Base-by-base conservation (phyloP, 2,797 vertebrate genomes). In the Anguilla pacifica region DNA sequence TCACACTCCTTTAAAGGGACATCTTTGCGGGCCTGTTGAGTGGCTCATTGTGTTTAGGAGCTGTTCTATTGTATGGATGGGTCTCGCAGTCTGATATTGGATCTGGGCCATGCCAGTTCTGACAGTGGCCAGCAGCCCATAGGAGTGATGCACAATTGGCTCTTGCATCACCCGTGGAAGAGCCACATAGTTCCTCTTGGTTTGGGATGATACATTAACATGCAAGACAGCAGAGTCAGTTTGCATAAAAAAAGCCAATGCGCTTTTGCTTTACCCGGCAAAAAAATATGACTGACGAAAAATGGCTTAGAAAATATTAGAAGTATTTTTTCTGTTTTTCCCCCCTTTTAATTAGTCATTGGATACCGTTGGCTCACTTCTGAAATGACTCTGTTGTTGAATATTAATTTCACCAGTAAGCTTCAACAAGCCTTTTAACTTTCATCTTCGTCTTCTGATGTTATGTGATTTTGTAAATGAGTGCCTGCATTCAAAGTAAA, bases 401-500 rank as follows among this genome's bases (percentile, higher is more conserved):
- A n/a, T 72, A 72, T n/a, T 72, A n/a, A 72, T n/a, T 31, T 72
- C 28, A 72, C 28, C 67, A 31, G 67, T 72, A n/a, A 72, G 67
- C 67, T 72, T 72, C 70, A 35, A 7, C n/a, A 74, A 13, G 70
- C 28, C 31, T 84, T 61, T 72, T 86, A 86, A 31, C 77, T 83
- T 85, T 72, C n/a, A 88, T 88, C 88, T 86, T 57, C 70, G 88
- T 86, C 59, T 53, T 74, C 70, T 70, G 64, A 92, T 86, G 93
- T 91, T 92, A 91, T 91, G 87, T 88, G 91, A 74, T 74, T 91
- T 94, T 67, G 88, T 84, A 86, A 88, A 88, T 84, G 85, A 82
- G 79, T 83, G 79, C 83, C 72, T 59, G 83, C 83, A 88, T 88
- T 95, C 92, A 95, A 94, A 94, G 92, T 87, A 55, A 91, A 92